These are phyloP conservation scores for Hemistola chrysoprasaria DNA, from an alignment of 2,888 invertebrate species.

Conservation along the genomic window DNA sequence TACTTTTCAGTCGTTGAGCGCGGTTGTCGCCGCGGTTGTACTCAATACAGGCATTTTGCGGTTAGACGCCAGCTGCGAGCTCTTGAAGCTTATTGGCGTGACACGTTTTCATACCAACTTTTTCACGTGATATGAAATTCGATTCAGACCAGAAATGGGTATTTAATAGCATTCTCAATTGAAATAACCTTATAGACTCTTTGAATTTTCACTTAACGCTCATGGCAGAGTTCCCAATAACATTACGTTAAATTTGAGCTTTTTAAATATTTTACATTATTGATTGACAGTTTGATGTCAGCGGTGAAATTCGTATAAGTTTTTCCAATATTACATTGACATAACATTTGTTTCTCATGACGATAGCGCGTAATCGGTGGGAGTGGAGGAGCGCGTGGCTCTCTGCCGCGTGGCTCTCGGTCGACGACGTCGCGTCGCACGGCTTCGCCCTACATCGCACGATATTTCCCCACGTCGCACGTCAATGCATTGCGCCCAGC, in stretches of 20 bases:
- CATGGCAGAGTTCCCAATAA: not conserved
- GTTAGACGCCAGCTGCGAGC: conserved; percentile 53
- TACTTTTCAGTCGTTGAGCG: conserved; percentile 64
- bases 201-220: conserved; percentile 14
- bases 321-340: conserved; percentile 7
- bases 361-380: conserved; percentile 71
- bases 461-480: conserved; percentile 34
- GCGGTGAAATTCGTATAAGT: not conserved
- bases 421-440: conserved; percentile 38
- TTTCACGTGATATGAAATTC: conserved; percentile 43
- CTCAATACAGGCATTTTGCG: conserved; percentile 63
- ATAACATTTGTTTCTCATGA: conserved; percentile 57
- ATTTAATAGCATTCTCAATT: conserved; percentile 27
- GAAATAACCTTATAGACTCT: conserved; percentile 22
- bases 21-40: conserved; percentile 30
- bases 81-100: conserved; percentile 67
- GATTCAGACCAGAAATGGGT: conserved; percentile 38
- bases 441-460: conserved; percentile 24
- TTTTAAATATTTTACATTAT: no score
- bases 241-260: no score
- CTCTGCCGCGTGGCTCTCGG: conserved; percentile 39
- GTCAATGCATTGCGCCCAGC: conserved; percentile 36
- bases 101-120: conserved; percentile 53
- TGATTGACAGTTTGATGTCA: no score
- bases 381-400: conserved; percentile 65